Base-by-base conservation (phyloP, 2,797 vertebrate genomes). In the Rhinichthys osculus region DNA sequence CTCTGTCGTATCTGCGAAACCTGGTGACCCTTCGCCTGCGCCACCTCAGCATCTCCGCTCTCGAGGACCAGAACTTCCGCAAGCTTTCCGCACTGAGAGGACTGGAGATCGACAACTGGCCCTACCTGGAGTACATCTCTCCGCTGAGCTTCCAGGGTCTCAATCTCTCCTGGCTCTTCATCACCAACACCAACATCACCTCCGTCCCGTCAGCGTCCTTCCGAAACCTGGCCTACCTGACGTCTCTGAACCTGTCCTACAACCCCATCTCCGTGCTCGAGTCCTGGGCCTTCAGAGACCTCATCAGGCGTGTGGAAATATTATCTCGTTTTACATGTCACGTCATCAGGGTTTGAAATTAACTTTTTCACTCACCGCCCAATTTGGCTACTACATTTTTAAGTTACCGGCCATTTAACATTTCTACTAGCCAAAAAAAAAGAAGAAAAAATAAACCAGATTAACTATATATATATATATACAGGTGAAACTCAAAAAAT, bases 161-260 rank as follows among this genome's bases (percentile, higher is more conserved):
- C 77, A 98, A 99, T 91, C 96, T 99, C 88, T 97, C 96, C 87
- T 97, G 96, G 33, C 96, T 99, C 67, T 98, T 97, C 14, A 97
- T 99, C 94, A 99, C 98, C 21, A 97, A 98, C 93, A 97, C 97
- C 92, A 99, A 99, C 93, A 96, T 99, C 93, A 97, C 96, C 3
- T 95, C 96, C 0, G 98, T 99, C 88, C 98, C 98, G 0, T 95
- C 96, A 0, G 93, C 96, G 5, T 97, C 98, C 84, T 96, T 99
- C 92, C 96, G 96, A 85, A 97, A 97, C 92, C 93, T 98, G 93
- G 95, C 93, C 13, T 96, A 99, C 90, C 97, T 99, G 69, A 95
- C 97, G 47, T 95, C 96, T 90, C 96, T 99, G 81, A 97, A 99
- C 91, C 93, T 99, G 64, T 99, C 98, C 78, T 97, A 97, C 94